Evolutionary conservation across 2,113 vertebrate species (phyloP), one percentile per base, ranked within the genome.

Genomic region (Otocyon megalotis): DNA sequence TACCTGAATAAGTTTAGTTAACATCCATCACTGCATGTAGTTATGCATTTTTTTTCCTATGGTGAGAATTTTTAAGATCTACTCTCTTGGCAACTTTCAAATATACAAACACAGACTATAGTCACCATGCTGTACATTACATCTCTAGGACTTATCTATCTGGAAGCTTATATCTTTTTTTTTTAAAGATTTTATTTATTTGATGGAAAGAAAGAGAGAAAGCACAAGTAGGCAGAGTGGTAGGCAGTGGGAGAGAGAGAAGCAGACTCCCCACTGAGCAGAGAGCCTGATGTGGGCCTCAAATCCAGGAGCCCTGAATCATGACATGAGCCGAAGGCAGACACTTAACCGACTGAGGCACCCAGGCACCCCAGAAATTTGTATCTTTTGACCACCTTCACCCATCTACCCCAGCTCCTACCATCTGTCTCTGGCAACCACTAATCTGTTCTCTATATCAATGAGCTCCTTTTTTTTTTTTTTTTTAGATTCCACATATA

Each of bases 41-140:
- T 80, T 54, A 90, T 2, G 43, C 12, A 56, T 56, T 32, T 69
- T 1, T 1, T 80, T 54, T 43, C 65, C 50, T 58, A 6, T 48
- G 54, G 19, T 58, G 53, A 92, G 28, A 71, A 71, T 54, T 92
- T 92, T 60, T 92, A 92, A 92, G 63, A 71, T 58, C 54, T 69
- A 48, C 77, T 48, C 10, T 82, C 35, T 81, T 58, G 58, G n/a
- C 14, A 79, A 20, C 62, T 69, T 81, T 12, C 35, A 43, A 80
- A 37, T 81, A 32, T 60, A 69, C 20, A 48, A 48, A 48, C 10
- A 60, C 80, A 81, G 28, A 67, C 63, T 81, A 48, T 26, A 82
- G 79, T 26, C 35, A n/a, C 28, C 35, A 60, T 19, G 19, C 19
- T 71, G 19, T 26, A 3, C 8, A n/a, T 71, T 56, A 71, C 8